Evolutionary conservation across 2,113 vertebrate genomes (phyloP).

Genomic region (Psettodes erumei): DNA sequence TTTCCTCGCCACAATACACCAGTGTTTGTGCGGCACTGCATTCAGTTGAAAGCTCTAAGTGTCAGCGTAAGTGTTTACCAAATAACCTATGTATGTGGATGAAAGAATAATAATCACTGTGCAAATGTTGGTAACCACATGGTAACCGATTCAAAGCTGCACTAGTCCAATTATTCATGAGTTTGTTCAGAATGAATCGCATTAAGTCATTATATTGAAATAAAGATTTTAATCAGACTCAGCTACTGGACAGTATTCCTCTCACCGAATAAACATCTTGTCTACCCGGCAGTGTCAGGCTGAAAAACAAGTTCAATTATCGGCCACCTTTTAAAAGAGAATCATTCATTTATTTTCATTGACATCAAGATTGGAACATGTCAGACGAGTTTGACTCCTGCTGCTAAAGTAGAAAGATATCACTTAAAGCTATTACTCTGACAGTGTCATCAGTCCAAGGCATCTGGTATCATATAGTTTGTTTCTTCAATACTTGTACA

Average conservation of each 20-base stretch:
- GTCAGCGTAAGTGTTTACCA: constrained; percentile 61
- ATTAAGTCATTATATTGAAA: constrained; percentile 44
- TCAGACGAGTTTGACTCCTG: neutral
- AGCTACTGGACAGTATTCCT: constrained; percentile 10
- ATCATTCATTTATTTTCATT: neutral
- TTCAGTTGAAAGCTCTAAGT: constrained; percentile 13
- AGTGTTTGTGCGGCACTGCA: neutral
- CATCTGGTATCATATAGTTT: neutral
- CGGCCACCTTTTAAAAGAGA: neutral
- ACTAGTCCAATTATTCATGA: constrained; percentile 47
- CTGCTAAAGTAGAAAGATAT: neutral
- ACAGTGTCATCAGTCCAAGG: neutral
- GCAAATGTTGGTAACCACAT: constrained; percentile 68
- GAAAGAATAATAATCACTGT: constrained; percentile 52
- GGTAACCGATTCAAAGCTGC: constrained; percentile 52
- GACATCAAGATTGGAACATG: neutral
- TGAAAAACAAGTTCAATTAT: neutral
- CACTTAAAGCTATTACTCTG: neutral
- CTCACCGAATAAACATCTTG: constrained; percentile 2
- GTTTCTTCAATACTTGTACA: neutral
- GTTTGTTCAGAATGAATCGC: constrained; percentile 53
- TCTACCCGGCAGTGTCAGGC: neutral
- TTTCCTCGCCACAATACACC: neutral
- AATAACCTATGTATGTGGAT: constrained; percentile 35
- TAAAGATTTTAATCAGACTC: constrained; percentile 43